Base-by-base conservation (phyloP, 1,140 invertebrate species). In the Dendrolimus kikuchii region DNA sequence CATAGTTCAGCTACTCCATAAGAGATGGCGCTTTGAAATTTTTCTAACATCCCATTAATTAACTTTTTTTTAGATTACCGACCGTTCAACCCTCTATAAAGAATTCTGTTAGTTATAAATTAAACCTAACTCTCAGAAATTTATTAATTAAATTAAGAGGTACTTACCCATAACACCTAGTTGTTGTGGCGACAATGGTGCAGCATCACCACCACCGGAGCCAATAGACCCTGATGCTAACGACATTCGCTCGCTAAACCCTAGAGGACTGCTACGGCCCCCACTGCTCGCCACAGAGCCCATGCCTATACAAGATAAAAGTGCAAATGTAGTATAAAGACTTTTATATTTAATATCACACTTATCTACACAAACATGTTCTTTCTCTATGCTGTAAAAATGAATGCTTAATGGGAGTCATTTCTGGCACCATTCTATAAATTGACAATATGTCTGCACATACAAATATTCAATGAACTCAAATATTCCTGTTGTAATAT, bases 101-200 rank as follows among this genome's bases (percentile, higher is more conserved):
- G 3, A 23, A 23, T 2, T 23, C n/a, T 8, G 5, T 45, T n/a
- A 1, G n/a, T n/a, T n/a, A 45, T 8, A 45, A 45, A 45, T 0
- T n/a, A n/a, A 8, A 5, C 23, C 5, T 5, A 45, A 7, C 5
- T 45, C n/a, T 45, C 43, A 45, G n/a, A 23, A 23, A 23, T 23
- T 23, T 1, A 23, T 23, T 37, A 44, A 38, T 66, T 66, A 43
- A 7, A 52, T 46, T 9, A 23, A 48, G 23, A 43, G 48, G 2
- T 38, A 88, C 88, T 89, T 71, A 89, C 91, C 91, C 91, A 92
- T 92, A 38, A 92, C 90, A 48, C 92, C 91, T 38, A 92, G 68
- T 55, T 92, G 91, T 64, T 92, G 91, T n/a, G 91, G 91, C 7
- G 91, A 91, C 6, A 92, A 81, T 9, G 88, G 83, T 3, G 88